Evolutionary conservation across 2,113 vertebrate species (phyloP), one percentile per base, ranked within the genome.

Genomic region (Trogon surrucura): DNA sequence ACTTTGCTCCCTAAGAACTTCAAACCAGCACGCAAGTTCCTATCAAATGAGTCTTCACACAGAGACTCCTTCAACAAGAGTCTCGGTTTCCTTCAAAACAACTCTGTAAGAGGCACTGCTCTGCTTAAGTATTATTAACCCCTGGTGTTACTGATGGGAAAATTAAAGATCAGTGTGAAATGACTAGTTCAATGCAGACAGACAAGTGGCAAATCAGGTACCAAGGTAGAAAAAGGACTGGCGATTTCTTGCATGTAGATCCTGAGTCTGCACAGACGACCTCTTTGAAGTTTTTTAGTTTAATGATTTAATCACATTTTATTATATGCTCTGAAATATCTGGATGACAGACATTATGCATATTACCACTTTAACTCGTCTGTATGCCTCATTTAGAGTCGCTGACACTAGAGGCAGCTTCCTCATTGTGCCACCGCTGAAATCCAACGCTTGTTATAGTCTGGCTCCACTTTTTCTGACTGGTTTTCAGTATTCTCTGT

Each of bases 271-370:
- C 65, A 74, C 50, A 81, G 75, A 57, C 32, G 56, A 72, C 48
- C 57, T 25, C 58, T 93, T 72, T 89, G 71, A 94, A 91, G 85
- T 80, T 90, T 56, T 95, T 93, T 14, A 80, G 70, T 87, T 77
- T 93, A 93, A 92, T 92, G 65, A 75, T 86, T 92, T 96, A 94
- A 96, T 91, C 78, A 70, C 72, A 71, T 60, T 17, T 95, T 93
- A 89, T 85, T 80, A 90, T 62, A 88, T 66, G 82, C 69, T 81
- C 80, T 87, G 75, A 88, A 88, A 89, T 94, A 91, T 41, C 80
- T 84, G 61, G 73, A 81, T 96, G 90, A 57, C 66, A 92, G 88
- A 57, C 73, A 89, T 67, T 50, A 84, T 58, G 61, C 57, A 53
- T 92, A 92, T 81, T 89, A 72, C 72, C 70, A 79, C 80, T 91